Conservation (phyloP, 2,888 invertebrate species). For the Euclidia mi region DNA sequence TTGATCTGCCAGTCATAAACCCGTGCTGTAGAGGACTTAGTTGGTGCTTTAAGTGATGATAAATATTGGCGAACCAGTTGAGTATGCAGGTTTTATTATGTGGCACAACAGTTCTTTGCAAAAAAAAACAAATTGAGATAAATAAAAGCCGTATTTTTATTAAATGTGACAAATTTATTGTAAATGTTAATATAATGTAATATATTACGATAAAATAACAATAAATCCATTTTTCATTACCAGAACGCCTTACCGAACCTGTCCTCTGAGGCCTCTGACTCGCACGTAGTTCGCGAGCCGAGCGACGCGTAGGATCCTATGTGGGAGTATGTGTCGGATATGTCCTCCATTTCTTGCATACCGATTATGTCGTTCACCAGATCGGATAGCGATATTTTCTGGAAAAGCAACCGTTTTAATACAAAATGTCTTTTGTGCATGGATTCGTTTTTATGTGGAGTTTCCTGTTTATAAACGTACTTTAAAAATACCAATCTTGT, state of each 20-base stretch:
- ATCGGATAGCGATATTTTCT: constrained; percentile 81
- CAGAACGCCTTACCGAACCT: constrained; percentile 23
- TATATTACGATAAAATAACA: constrained; percentile 35
- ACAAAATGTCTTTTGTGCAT: no score
- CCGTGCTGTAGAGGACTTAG: no score
- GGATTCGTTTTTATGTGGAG: no score
- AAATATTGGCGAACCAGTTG: no score
- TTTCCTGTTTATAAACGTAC: no score
- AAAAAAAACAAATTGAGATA: no score
- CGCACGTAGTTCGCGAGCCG: constrained; percentile 33
- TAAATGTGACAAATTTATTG: constrained; percentile 46
- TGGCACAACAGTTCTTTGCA: no score
- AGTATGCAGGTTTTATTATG: no score
- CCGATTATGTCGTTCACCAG: constrained; percentile 86
- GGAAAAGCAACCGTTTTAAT: constrained; percentile 32
- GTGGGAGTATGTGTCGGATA: constrained; percentile 65
- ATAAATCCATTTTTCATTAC: constrained; percentile 44
- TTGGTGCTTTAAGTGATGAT: no score
- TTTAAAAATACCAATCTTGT: no score
- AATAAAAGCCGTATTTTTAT: constrained; percentile 16
- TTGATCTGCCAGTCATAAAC: no score
- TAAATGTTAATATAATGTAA: constrained; percentile 52
- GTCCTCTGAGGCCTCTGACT: constrained; percentile 55
- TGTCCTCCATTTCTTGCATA: constrained; percentile 77
- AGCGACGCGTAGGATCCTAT: constrained; percentile 61